phyloP scores from a whole-genome alignment of 2,113 vertebrate species.

The Hemibagrus wyckioides region DNA sequence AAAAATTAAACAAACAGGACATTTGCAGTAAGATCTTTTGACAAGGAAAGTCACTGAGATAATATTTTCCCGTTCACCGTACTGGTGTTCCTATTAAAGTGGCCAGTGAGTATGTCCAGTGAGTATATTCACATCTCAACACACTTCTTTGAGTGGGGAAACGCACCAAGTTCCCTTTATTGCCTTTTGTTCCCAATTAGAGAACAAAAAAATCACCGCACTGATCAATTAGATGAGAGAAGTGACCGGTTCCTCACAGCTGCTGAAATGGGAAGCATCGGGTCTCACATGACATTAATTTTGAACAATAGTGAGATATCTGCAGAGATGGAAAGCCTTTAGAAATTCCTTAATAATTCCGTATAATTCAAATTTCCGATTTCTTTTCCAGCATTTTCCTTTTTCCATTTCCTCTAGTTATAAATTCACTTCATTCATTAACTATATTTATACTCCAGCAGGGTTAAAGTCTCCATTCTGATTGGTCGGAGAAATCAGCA shows the following conservation, averaged over 20 bases:
- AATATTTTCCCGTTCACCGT: neutral
- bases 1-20: too few relatives aligned
- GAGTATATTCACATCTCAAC: neutral
- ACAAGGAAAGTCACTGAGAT: neutral
- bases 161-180: slow-evolving; percentile 3
- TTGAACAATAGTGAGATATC: neutral
- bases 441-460: neutral
- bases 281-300: neutral
- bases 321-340: neutral
- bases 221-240: neutral
- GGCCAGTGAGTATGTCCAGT: neutral
- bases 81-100: neutral
- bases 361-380: neutral
- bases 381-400: neutral
- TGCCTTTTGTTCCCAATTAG: slow-evolving; percentile 4
- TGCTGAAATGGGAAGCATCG: neutral
- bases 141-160: neutral
- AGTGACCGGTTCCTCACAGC: slow-evolving; percentile 13
- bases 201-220: neutral
- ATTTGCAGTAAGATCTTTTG: too few relatives aligned
- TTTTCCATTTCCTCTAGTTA: neutral
- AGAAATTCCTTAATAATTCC: neutral
- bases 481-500: neutral
- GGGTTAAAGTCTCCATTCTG: neutral
- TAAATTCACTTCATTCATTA: neutral